Evolutionary conservation across 2,888 invertebrate genomes (phyloP).

Genomic region (Epinotia brunnichana): DNA sequence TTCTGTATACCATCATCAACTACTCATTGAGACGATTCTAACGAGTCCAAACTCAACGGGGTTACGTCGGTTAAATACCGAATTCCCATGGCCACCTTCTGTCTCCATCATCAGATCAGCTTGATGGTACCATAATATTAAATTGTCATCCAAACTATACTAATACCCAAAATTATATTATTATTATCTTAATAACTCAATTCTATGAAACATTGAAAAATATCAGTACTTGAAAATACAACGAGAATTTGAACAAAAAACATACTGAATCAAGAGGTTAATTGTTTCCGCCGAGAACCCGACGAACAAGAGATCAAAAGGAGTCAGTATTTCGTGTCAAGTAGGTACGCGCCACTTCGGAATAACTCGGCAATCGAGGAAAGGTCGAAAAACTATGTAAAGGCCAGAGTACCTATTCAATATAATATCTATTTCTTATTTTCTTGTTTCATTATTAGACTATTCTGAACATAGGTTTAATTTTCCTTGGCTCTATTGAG

Average conservation of each 20-base stretch:
- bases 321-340: slow-evolving; percentile 48
- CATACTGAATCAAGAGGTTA: slow-evolving; percentile 13
- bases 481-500: background rate
- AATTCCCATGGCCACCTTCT: too few species aligned
- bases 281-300: slow-evolving; percentile 19
- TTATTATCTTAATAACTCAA: background rate
- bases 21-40: too few species aligned
- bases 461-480: background rate
- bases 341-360: slow-evolving; percentile 48
- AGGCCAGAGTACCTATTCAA: background rate
- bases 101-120: too few species aligned
- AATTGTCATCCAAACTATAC: too few species aligned
- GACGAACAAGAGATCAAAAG: slow-evolving; percentile 45
- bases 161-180: too few species aligned
- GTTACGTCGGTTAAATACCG: too few species aligned
- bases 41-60: too few species aligned
- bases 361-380: slow-evolving; percentile 44
- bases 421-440: background rate
- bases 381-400: slow-evolving; percentile 12
- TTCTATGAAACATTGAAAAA: background rate
- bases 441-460: background rate
- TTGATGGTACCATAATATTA: too few species aligned
- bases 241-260: slow-evolving; percentile 3
- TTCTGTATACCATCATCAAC: too few species aligned
- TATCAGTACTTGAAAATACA: background rate